phyloP scores from a whole-genome alignment of 2,113 vertebrate species.

The Varanus komodoensis region DNA sequence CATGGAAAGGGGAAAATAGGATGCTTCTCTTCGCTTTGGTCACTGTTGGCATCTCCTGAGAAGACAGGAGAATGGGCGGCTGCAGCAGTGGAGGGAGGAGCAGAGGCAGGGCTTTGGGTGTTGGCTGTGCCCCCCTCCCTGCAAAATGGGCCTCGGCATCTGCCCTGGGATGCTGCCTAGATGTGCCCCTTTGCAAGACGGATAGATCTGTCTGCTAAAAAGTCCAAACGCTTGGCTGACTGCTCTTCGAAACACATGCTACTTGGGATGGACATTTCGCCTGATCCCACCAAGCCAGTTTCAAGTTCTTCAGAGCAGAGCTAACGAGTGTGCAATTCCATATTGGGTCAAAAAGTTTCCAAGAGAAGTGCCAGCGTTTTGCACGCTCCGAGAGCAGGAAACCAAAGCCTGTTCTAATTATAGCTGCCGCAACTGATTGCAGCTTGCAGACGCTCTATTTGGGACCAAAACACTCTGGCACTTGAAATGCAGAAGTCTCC shows the following conservation, averaged over 20 bases:
- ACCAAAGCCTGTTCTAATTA: conserved; percentile 66
- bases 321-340: conserved; percentile 1
- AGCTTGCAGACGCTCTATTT: conserved; percentile 45
- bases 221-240: not conserved
- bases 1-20: not conserved
- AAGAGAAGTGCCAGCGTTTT: conserved; percentile 69
- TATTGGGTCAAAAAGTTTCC: conserved; percentile 45
- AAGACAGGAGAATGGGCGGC: not conserved
- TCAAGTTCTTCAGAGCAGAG: not conserved
- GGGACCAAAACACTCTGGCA: not conserved
- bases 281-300: not conserved
- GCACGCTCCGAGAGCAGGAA: conserved; percentile 69
- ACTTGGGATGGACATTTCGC: not conserved
- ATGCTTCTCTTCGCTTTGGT: not conserved
- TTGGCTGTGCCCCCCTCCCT: not conserved
- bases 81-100: too few relatives aligned
- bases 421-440: conserved; percentile 37
- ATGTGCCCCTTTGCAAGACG: not conserved
- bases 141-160: not conserved
- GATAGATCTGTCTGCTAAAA: not conserved
- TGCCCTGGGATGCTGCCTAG: not conserved
- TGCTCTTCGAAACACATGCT: not conserved
- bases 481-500: conserved; percentile 8
- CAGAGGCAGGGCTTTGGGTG: not conserved
- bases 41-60: not conserved